These are phyloP conservation scores for Darevskia nairensis DNA, from an alignment of 2,797 vertebrate species.

Conservation along the genomic window DNA sequence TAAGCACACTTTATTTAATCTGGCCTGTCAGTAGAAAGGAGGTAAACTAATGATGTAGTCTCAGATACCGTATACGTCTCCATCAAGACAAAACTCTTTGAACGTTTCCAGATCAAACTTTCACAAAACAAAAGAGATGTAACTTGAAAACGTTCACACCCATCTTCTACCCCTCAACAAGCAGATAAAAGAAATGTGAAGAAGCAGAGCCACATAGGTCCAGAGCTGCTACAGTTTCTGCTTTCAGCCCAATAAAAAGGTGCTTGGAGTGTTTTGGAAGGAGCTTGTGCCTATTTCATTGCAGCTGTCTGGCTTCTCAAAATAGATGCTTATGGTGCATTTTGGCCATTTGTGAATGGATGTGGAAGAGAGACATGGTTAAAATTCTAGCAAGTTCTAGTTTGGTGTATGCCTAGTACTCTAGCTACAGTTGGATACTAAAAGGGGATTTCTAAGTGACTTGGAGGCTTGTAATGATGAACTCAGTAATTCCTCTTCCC, in stretches of 20 bases:
- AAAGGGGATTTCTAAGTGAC: not conserved
- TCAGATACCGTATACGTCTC: conserved; percentile 19
- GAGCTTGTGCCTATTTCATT: not conserved
- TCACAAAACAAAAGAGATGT: not conserved
- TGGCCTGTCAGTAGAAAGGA: conserved; percentile 3
- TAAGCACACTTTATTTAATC: not conserved
- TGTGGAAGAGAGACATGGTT: not conserved
- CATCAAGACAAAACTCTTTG: not conserved
- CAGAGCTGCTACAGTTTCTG: not conserved
- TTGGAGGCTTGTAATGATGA: not conserved
- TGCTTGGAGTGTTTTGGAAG: not conserved
- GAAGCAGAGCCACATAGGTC: not conserved
- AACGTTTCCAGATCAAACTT: not conserved
- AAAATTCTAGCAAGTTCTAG: not conserved
- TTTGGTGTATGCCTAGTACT: not conserved
- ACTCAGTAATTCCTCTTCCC: not conserved
- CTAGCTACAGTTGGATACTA: not conserved
- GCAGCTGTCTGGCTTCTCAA: not conserved
- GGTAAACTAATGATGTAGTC: conserved; percentile 39
- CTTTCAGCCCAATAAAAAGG: not conserved
- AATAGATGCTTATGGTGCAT: not conserved
- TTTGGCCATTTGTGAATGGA: not conserved
- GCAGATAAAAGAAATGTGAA: not conserved
- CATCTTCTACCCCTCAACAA: not conserved
- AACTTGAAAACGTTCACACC: not conserved